phyloP scores from a whole-genome alignment of 2,113 vertebrate genomes.

The Pungitius pungitius region DNA sequence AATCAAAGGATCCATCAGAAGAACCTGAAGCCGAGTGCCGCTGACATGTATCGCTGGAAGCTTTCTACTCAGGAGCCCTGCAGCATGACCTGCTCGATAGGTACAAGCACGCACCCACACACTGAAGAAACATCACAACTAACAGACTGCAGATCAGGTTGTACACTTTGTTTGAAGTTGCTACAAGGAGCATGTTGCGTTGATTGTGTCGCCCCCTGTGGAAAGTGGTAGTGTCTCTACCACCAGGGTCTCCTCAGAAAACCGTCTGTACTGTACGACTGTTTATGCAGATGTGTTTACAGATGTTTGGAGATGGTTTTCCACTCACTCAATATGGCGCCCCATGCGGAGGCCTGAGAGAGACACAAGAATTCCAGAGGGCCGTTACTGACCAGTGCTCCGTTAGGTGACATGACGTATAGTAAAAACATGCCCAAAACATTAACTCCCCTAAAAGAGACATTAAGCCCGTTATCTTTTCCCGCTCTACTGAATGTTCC shows the following conservation, averaged over 20 bases:
- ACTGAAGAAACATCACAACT: not conserved
- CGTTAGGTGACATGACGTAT: too few relatives aligned
- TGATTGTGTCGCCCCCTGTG: too few relatives aligned
- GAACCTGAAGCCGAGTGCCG: conserved; percentile 90
- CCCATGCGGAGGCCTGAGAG: too few relatives aligned
- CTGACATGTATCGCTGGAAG: conserved; percentile 99
- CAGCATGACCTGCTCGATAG: conserved; percentile 96
- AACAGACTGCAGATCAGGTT: not conserved
- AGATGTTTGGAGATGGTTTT: too few relatives aligned
- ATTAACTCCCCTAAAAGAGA: not conserved
- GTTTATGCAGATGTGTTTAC: too few relatives aligned
- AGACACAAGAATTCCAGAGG: too few relatives aligned
- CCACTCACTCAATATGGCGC: too few relatives aligned
- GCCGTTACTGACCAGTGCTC: too few relatives aligned
- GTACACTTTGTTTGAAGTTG: not conserved
- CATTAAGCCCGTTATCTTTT: not conserved
- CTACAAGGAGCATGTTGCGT: too few relatives aligned
- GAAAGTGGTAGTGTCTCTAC: too few relatives aligned
- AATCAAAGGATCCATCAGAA: conserved; percentile 90
- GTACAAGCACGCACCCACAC: conserved; percentile 65
- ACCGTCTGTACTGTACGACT: too few relatives aligned
- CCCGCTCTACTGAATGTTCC: not conserved
- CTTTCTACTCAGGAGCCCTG: conserved; percentile 97
- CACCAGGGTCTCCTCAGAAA: too few relatives aligned
- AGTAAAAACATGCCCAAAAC: not conserved